A percentile compares a stretch with the other conserved stretches of the same genome.
phyloP scores from a whole-genome alignment of 35 echinoderm and acorn worm genomes.

The Apostichopus californicus region DNA sequence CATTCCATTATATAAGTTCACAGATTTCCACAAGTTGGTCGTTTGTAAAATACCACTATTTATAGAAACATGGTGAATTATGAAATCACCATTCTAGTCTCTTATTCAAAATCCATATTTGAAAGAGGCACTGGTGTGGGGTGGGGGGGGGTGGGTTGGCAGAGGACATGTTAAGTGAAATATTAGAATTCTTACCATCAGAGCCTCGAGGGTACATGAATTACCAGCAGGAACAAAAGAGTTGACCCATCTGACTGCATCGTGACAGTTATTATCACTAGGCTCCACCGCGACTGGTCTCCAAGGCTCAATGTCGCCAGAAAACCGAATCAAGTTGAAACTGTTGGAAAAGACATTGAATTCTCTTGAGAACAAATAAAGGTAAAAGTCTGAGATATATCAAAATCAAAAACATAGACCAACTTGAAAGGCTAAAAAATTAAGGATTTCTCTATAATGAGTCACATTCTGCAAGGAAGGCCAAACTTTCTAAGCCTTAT shows the following conservation, averaged over 20 bases:
- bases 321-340: conserved; percentile 98
- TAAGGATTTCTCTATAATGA: too few species aligned
- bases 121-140: neutral
- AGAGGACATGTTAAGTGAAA: neutral
- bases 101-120: too few species aligned
- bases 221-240: conserved; percentile 95
- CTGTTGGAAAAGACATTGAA: conserved; percentile 30
- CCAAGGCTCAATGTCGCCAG: conserved; percentile 97
- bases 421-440: too few species aligned
- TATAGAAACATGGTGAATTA: too few species aligned
- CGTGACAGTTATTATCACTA: conserved; percentile 88
- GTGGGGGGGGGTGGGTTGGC: neutral
- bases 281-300: conserved; percentile 76
- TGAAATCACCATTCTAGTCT: too few species aligned
- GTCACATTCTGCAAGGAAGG: too few species aligned
- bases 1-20: too few species aligned
- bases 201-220: conserved; percentile 94
- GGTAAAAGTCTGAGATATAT: too few species aligned
- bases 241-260: conserved; percentile 92
- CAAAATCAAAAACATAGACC: too few species aligned
- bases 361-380: neutral
- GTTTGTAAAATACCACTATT: too few species aligned
- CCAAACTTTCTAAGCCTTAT: too few species aligned
- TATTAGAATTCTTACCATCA: conserved; percentile 64
- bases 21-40: too few species aligned